A percentile compares a stretch with the other conserved stretches of the same genome.
These are phyloP conservation scores for Platyura marginata DNA, from an alignment of 1,140 invertebrate genomes.

Conservation along the genomic window DNA sequence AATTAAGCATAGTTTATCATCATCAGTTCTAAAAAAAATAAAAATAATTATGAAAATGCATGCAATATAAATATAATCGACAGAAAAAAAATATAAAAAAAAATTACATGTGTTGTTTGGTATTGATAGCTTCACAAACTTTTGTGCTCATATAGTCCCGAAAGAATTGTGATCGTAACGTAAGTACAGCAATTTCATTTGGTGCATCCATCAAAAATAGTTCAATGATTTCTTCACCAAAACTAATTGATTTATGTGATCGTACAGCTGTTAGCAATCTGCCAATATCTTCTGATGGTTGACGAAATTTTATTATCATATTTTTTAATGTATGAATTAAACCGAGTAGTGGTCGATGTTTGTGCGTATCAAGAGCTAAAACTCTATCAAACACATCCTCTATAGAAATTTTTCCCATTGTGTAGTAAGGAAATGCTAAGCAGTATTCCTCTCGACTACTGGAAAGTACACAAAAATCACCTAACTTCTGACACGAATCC, in stretches of 20 bases:
- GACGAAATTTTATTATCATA: not conserved
- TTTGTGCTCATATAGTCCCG: not conserved
- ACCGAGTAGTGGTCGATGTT: not conserved
- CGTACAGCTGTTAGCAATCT: not conserved
- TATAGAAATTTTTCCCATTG: not conserved
- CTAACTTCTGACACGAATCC: not conserved
- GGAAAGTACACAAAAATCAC: not conserved
- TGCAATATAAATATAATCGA: not conserved
- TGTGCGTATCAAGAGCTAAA: not conserved
- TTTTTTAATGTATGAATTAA: not conserved
- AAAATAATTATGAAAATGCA: not conserved
- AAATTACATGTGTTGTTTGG: not conserved
- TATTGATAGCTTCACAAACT: not conserved
- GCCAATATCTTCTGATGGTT: not conserved
- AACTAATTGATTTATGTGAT: not conserved
- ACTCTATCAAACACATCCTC: not conserved
- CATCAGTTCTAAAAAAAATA: not conserved
- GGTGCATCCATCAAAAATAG: not conserved
- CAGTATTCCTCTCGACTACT: not conserved
- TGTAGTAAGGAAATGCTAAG: not conserved
- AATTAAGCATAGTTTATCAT: not conserved
- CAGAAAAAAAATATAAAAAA: not conserved
- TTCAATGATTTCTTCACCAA: not conserved
- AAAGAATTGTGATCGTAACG: not conserved
- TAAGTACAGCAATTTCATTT: not conserved